A percentile compares a stretch with the other conserved stretches of the same genome.
Conservation (phyloP, 92 coral and sea anemone genomes). For the Porites evermanni region DNA sequence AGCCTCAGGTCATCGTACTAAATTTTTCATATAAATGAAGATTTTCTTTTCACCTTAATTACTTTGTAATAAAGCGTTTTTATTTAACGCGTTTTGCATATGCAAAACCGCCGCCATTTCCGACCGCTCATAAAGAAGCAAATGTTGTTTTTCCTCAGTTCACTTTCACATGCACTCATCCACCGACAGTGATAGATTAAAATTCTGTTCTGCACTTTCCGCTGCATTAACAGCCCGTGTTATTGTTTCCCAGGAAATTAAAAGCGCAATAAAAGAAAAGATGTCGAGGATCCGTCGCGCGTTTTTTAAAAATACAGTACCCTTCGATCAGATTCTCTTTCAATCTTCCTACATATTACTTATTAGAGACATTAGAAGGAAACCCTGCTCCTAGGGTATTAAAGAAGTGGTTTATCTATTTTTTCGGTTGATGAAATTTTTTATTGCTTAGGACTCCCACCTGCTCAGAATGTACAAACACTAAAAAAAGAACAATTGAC, state of each 20-base stretch:
- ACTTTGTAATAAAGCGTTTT: slow-evolving; percentile 1
- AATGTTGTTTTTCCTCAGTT: neutral
- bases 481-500: slow-evolving; percentile 27
- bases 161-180: neutral
- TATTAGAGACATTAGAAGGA: too few species aligned
- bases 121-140: slow-evolving; percentile 27
- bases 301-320: neutral
- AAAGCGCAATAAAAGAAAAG: slow-evolving; percentile 15
- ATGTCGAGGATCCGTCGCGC: neutral
- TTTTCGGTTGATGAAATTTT: slow-evolving; percentile 20
- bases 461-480: slow-evolving; percentile 6
- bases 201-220: neutral
- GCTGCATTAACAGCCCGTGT: slow-evolving; percentile 13
- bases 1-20: neutral
- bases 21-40: neutral
- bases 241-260: neutral
- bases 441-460: slow-evolving; percentile 33
- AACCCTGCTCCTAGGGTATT: too few species aligned
- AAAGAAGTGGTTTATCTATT: slow-evolving; percentile 16
- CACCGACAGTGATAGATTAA: slow-evolving; percentile 4
- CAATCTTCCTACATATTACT: too few species aligned
- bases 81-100: slow-evolving; percentile 12
- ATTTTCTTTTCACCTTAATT: neutral
- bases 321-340: too few species aligned
- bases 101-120: slow-evolving; percentile 3